Conservation (phyloP, 2,113 vertebrate species). For the Cyphotilapia sp. region DNA sequence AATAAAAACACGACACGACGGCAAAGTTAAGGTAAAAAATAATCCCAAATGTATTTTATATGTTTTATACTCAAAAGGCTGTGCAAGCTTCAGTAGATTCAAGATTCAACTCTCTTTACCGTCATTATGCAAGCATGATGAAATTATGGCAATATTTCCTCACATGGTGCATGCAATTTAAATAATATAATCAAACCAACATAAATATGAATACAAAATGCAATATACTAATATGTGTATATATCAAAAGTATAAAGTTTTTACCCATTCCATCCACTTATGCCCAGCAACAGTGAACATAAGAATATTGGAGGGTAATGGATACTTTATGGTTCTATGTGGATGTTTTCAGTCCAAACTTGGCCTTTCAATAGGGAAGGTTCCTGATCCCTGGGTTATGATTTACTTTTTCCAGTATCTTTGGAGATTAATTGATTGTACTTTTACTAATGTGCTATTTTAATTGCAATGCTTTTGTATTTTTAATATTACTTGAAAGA, state of each 20-base stretch:
- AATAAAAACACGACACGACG: neutral
- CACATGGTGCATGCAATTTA: neutral
- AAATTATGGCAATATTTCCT: neutral
- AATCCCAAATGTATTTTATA: neutral
- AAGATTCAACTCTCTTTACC: neutral
- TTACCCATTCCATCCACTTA: neutral
- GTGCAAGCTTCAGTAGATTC: neutral
- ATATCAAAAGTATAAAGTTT: neutral
- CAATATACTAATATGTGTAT: neutral
- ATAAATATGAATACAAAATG: neutral
- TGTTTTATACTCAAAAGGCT: neutral
- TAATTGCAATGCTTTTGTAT: neutral
- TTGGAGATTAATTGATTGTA: neutral
- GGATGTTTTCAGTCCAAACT: neutral
- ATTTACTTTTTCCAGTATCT: neutral
- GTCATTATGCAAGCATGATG: neutral
- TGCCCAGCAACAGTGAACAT: rapidly evolving
- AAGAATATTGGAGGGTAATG: neutral
- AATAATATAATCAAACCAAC: neutral
- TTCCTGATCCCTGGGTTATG: neutral
- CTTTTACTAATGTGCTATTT: neutral
- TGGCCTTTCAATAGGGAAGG: rapidly evolving
- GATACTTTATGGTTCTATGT: neutral
- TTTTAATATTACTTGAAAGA: neutral
- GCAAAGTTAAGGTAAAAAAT: neutral